These are phyloP conservation scores for Calcarius lapponicus DNA, from an alignment of 2,797 vertebrate genomes.

Conservation along the genomic window DNA sequence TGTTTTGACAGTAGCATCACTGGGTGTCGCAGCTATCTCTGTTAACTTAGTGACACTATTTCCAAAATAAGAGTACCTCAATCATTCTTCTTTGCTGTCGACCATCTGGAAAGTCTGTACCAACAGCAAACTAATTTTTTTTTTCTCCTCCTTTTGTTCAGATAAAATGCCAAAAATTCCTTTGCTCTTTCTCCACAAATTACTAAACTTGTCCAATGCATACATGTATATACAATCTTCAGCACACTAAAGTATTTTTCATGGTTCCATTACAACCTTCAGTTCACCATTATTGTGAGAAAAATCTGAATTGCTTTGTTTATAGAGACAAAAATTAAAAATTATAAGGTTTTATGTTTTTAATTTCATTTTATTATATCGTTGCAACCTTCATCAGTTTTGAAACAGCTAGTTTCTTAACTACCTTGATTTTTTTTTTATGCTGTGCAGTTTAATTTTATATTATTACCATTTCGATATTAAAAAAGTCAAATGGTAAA, in stretches of 20 bases:
- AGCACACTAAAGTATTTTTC: neutral
- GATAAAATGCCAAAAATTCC: neutral
- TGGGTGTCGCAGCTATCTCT: neutral
- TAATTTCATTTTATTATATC: neutral
- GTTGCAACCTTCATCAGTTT: neutral
- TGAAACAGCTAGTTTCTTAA: neutral
- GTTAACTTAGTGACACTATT: neutral
- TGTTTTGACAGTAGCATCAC: neutral
- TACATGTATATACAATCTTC: neutral
- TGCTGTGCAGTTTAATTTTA: neutral
- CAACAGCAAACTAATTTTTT: neutral
- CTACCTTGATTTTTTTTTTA: neutral
- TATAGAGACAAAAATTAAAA: neutral
- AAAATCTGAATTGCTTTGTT: neutral
- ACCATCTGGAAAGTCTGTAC: neutral
- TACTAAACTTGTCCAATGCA: neutral
- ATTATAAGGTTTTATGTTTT: neutral
- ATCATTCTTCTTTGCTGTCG: neutral
- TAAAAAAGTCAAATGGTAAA: neutral
- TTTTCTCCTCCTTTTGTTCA: accelerated
- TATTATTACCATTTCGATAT: neutral
- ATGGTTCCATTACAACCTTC: neutral
- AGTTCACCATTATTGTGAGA: neutral
- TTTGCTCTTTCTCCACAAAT: neutral
- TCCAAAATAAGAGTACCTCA: neutral